Evolutionary conservation across 1,140 invertebrate genomes (phyloP), one percentile per base, ranked within the genome.

Genomic region (Drosophila dunni): DNA sequence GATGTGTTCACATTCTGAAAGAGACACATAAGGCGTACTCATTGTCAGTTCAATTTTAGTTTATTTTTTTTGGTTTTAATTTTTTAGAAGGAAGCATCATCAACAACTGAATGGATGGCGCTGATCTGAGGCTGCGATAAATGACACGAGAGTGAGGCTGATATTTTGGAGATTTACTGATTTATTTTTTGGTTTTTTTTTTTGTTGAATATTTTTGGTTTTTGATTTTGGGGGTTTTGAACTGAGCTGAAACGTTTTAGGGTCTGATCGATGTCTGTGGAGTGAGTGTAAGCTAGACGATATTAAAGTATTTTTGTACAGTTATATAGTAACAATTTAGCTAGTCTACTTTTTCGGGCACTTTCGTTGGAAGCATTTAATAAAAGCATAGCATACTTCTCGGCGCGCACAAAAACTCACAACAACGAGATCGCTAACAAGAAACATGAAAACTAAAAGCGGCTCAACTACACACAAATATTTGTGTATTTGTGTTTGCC

Each of bases 1-100:
- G 85, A 75, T 75, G 79, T 79, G 78, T 91, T 91, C 90, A 91
- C 85, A 89, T 91, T 91, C 90, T 91, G 90, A 91, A 91, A 91
- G 90, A 91, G 83, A 91, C 78, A 89, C 84, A 89, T 82, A 91
- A 91, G 78, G 83, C 83, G 85, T 91, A 91, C 90, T 90, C 86
- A 74, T 88, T 76, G 81, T 89, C 80, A 89, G 84, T 89, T 89
- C 85, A 90, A 78, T 81, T 86, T 82, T 29, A 29, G 24, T 29
- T 29, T 29, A 29, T 29, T 29, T 29, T 29, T 29, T 29, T 29
- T 29, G 24, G 24, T 24, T 24, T 24, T 24, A 2, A 24, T 29
- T 34, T 33, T 53, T 53, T 34, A 85, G 61, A 68, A 81, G 61
- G 74, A 81, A 85, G 81, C 83, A 85, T 85, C 81, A 85, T 89